phyloP scores from a whole-genome alignment of 2,888 invertebrate genomes.

The Caenorhabditis sp. region DNA sequence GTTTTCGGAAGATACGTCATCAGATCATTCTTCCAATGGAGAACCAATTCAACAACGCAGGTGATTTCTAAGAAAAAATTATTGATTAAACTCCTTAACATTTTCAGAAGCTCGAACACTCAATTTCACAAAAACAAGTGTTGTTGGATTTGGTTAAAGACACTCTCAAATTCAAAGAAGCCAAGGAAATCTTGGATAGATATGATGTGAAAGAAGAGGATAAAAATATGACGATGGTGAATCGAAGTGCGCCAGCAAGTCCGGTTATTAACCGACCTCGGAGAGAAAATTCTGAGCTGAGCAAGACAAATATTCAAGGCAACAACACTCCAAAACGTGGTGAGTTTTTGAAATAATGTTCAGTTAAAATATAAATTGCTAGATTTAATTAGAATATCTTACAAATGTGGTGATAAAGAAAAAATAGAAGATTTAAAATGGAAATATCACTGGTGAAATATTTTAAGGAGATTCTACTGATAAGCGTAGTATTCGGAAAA shows the following conservation, averaged over 20 bases:
- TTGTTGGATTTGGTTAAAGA: conserved; percentile 95
- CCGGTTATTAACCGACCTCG: neutral
- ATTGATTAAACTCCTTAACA: neutral
- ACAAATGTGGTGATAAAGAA: too few species aligned
- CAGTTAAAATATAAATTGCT: too few species aligned
- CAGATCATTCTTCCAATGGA: conserved; percentile 30
- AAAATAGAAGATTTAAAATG: too few species aligned
- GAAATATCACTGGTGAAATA: too few species aligned
- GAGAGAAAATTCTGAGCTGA: neutral
- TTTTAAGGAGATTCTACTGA: too few species aligned
- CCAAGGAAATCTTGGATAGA: conserved; percentile 86
- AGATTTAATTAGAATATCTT: too few species aligned
- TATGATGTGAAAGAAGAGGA: conserved; percentile 76
- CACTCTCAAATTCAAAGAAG: conserved; percentile 86
- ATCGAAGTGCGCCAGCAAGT: conserved; percentile 10
- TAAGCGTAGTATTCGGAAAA: too few species aligned
- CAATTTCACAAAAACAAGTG: conserved; percentile 70
- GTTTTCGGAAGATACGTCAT: conserved; percentile 27
- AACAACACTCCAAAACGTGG: neutral
- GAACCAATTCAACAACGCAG: conserved; percentile 18
- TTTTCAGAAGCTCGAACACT: conserved; percentile 38
- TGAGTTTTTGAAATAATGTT: too few species aligned
- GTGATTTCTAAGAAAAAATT: neutral
- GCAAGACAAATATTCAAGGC: neutral
- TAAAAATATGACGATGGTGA: neutral